Evolutionary conservation across 2,113 vertebrate genomes (phyloP), one percentile per base, ranked within the genome.

Genomic region (Leptocoma aspasia): DNA sequence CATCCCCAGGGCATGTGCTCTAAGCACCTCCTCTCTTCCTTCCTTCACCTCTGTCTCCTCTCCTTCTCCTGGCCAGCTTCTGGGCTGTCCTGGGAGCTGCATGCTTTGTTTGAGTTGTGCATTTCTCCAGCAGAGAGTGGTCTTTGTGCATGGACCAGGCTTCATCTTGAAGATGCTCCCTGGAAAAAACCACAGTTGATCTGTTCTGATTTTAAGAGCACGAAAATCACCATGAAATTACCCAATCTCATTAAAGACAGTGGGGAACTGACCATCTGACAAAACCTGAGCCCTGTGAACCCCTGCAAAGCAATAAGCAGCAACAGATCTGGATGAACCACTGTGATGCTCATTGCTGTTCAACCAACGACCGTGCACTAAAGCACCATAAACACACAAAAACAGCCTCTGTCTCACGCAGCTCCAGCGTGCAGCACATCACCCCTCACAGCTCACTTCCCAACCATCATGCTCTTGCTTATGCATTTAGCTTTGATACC

Each of bases 71-170:
- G 11, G 37, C 12, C 52, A 52, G 10, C 2, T 52, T 60, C 35
- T 4, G 21, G 63, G 37, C 47, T 0, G 0, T 23, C 16, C 49
- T 6, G 19, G 49, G 35, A 90, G 33, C 75, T 28, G 27, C 7
- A 12, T 0, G 0, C 15, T 18, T 28, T 10, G 14, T 44, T 44
- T 83, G 72, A 5, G 0, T 14, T 63, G 6, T 14, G 16, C 5
- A 3, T 65, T 82, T 54, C 82, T 80, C 76, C 53, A 76, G 27
- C 41, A 54, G 21, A n/a, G 71, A 90, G 30, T 2, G 19, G 41
- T 52, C 61, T 35, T 41, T 24, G 50, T 0, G 2, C 20, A 26
- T 0, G 6, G 33, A 66, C 12, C 60, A 71, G 61, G 22, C 31
- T 41, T 64, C 18, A 35, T 54, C 45, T 52, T 61, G 37, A 53